Evolutionary conservation across 1,140 invertebrate genomes (phyloP), one percentile per base, ranked within the genome.

Genomic region (Zaprionus nigranus): DNA sequence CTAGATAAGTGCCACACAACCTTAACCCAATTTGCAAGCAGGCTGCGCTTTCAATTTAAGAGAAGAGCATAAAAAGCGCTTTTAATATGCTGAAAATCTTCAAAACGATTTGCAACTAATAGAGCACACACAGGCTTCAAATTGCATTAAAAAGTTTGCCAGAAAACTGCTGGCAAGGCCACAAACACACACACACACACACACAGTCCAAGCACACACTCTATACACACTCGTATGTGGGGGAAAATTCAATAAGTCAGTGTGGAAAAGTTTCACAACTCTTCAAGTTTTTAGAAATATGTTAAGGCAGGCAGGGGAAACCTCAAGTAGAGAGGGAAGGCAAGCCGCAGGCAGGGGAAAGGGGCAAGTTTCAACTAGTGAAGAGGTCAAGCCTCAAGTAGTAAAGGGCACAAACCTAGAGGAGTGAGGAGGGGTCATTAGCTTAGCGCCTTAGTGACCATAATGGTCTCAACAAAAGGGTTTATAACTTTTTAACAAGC

Each of bases 71-170:
- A 68, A 49, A 53, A 76, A 54, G 24, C 64, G 12, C 70, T 88
- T 80, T 84, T 79, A 88, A 88, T 88, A 88, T 90, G 75, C 69
- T 67, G 67, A 78, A 88, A 88, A 90, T 84, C 85, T 84, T 73
- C 36, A 63, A 59, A 76, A 84, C 85, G 83, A 90, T 88, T 90
- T 84, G 65, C 84, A 88, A 75, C 85, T 90, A 81, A 84, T 90
- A 90, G 9, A 46, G 13, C n/a, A 17, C 72, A 67, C n/a, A 17
- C 72, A 67, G 81, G 81, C 81, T 88, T 84, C 84, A 84, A 90
- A 90, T 84, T 86, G 85, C 81, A 90, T 88, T 90, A 90, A 84
- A 90, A 88, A 88, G 67, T 90, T 85, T 62, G 65, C 54, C 53
- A 73, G 34, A 46, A 77, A 75, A 85, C 75, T 81, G 78, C 67